Percentiles rank a stretch among this genome's conserved stretches.
These are phyloP conservation scores for Actinia equina DNA, from an alignment of 64 coral and sea anemone species.

Conservation along the genomic window DNA sequence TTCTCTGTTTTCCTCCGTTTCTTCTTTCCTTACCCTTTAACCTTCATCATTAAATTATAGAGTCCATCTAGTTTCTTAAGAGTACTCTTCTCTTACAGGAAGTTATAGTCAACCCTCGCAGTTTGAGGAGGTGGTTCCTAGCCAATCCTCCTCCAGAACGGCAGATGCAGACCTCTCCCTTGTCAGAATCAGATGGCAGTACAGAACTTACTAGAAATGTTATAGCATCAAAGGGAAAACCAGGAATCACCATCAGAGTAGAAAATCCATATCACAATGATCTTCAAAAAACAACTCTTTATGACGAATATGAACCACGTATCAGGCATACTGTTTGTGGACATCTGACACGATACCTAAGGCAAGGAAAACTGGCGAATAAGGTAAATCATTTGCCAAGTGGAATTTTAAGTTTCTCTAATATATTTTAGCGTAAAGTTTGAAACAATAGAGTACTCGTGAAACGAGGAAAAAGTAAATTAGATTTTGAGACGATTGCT, in stretches of 20 bases:
- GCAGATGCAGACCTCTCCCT: not conserved
- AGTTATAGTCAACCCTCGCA: conserved; percentile 29
- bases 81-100: not conserved
- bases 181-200: not conserved
- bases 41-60: too few relatives aligned
- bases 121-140: conserved; percentile 47
- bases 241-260: not conserved
- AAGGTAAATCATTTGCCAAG: not conserved
- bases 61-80: not conserved
- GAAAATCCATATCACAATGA: not conserved
- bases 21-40: too few relatives aligned
- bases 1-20: not conserved
- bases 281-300: not conserved
- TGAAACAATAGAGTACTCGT: not conserved
- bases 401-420: not conserved
- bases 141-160: conserved; percentile 41
- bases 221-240: conserved; percentile 1
- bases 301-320: not conserved
- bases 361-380: not conserved
- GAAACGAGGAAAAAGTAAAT: not conserved
- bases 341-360: not conserved
- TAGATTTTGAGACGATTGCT: not conserved
- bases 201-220: not conserved
- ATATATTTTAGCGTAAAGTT: not conserved
- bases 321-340: conserved; percentile 28